Evolutionary conservation across 2,888 invertebrate genomes (phyloP).

Genomic region (Microplitis deprimator): DNA sequence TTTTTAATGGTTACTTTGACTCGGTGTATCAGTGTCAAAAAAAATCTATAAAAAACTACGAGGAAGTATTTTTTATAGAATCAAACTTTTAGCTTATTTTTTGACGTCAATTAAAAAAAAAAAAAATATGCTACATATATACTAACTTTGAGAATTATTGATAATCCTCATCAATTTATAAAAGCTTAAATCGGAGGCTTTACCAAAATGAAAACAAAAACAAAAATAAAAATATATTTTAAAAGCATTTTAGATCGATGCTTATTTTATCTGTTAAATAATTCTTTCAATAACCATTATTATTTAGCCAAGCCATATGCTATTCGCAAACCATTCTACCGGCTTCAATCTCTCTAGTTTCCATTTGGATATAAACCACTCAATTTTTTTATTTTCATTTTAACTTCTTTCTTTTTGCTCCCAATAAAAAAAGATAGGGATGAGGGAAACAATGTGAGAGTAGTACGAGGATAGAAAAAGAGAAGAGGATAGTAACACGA

Average conservation of each 20-base stretch:
- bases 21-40: not conserved
- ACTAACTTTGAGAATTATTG: not conserved
- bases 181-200: not conserved
- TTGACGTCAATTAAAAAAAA: not conserved
- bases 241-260: not conserved
- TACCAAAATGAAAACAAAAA: not conserved
- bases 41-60: not conserved
- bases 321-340: constrained; percentile 3
- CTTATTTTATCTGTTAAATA: constrained; percentile 12
- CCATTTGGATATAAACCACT: constrained; percentile 17
- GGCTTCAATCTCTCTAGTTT: constrained; percentile 47
- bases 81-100: not conserved
- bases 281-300: constrained; percentile 13
- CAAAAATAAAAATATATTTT: not conserved
- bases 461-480: not conserved
- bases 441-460: constrained; percentile 18
- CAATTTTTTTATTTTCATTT: constrained; percentile 23
- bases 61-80: not conserved
- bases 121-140: not conserved
- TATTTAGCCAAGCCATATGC: not conserved
- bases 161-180: not conserved
- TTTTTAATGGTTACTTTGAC: too few relatives aligned
- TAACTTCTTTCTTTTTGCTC: not conserved
- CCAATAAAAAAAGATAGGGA: constrained; percentile 30
- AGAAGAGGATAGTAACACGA: constrained; percentile 26